These are phyloP conservation scores for Cyclina sinensis DNA, from an alignment of 1,140 invertebrate species.

Conservation along the genomic window DNA sequence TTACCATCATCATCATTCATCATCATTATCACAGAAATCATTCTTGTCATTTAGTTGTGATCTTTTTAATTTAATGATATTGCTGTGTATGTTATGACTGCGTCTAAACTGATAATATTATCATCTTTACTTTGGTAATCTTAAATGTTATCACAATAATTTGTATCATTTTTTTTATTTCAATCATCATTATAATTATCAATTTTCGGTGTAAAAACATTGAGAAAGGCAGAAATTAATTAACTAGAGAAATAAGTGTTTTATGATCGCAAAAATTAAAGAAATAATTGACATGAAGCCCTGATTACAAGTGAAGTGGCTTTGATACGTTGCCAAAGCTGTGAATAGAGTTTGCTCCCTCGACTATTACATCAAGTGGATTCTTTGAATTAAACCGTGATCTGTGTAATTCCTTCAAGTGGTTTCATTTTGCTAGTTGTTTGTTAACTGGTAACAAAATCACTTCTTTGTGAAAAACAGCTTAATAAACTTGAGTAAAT, in stretches of 20 bases:
- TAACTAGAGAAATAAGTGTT: too few species aligned
- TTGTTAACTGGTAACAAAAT: neutral
- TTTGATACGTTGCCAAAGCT: neutral
- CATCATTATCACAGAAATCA: neutral
- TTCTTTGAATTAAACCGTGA: neutral
- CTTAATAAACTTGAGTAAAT: neutral
- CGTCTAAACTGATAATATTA: too few species aligned
- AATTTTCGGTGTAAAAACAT: neutral
- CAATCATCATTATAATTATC: neutral
- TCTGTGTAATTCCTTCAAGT: constrained; percentile 24
- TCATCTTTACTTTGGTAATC: too few species aligned
- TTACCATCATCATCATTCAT: neutral
- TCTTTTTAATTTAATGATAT: too few species aligned
- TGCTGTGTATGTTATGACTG: too few species aligned
- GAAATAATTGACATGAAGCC: neutral
- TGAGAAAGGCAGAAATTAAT: too few species aligned
- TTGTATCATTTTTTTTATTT: too few species aligned
- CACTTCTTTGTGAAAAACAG: neutral
- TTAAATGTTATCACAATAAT: too few species aligned
- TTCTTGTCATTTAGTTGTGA: neutral
- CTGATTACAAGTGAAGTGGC: neutral
- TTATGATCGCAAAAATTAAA: neutral
- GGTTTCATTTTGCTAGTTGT: constrained; percentile 16
- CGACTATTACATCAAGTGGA: constrained; percentile 13
- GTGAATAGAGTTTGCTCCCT: neutral